Evolutionary conservation across 2,888 invertebrate genomes (phyloP).

Genomic region (Nemotelus pantherinus): DNA sequence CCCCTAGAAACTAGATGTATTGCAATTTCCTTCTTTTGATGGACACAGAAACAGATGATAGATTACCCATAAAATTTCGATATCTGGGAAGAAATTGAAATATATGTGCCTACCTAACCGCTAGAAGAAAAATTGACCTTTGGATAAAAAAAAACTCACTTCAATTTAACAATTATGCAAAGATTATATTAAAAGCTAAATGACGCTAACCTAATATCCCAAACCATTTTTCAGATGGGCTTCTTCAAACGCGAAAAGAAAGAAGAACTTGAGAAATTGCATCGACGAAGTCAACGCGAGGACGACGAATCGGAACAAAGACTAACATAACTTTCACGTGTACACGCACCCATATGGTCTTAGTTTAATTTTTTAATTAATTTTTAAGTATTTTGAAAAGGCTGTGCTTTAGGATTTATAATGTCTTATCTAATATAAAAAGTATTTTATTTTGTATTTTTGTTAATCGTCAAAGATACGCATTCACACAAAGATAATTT

Average conservation of each 20-base stretch:
- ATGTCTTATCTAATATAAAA: conserved; percentile 10
- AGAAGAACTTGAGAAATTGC: conserved; percentile 65
- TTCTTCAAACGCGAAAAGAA: conserved; percentile 67
- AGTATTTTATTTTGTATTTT: conserved; percentile 28
- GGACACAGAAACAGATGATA: too few relatives aligned
- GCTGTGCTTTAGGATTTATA: conserved; percentile 11
- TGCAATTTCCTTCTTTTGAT: too few relatives aligned
- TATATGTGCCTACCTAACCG: too few relatives aligned
- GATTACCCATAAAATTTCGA: too few relatives aligned
- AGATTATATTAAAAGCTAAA: too few relatives aligned
- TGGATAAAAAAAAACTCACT: too few relatives aligned
- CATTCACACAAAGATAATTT: background rate
- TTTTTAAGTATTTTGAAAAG: background rate
- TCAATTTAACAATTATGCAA: too few relatives aligned
- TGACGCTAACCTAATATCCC: too few relatives aligned
- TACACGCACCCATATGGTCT: too few relatives aligned
- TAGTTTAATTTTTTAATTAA: background rate
- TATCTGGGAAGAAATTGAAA: too few relatives aligned
- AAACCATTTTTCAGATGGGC: conserved; percentile 60
- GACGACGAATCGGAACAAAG: conserved; percentile 58
- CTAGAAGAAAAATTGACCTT: too few relatives aligned
- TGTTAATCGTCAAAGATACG: background rate
- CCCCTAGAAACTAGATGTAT: too few relatives aligned
- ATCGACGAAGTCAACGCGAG: conserved; percentile 54
- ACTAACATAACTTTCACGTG: conserved; percentile 41